Evolutionary conservation across 2,888 invertebrate species (phyloP), one percentile per base, ranked within the genome.

Genomic region (Willowsia nigromaculata): DNA sequence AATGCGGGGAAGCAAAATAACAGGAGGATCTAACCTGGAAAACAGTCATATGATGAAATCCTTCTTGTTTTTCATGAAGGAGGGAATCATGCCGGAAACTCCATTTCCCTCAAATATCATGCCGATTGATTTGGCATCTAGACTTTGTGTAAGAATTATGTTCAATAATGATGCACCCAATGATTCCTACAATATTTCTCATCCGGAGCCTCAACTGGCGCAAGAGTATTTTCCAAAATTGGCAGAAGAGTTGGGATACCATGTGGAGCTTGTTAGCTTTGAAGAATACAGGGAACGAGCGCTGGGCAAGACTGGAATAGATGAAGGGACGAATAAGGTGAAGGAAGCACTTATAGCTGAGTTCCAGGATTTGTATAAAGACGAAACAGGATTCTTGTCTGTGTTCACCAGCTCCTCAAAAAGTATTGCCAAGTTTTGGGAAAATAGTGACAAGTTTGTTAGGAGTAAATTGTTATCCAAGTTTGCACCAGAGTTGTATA

Each of bases 151-250:
- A 13, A 6, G 56, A 27, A 65, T 82, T n/a, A n/a, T n/a, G n/a
- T n/a, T n/a, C n/a, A n/a, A n/a, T n/a, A n/a, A n/a, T n/a, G n/a
- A n/a, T n/a, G n/a, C n/a, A n/a, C n/a, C n/a, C n/a, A n/a, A n/a
- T n/a, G n/a, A n/a, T n/a, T n/a, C n/a, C n/a, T n/a, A n/a, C n/a
- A n/a, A n/a, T n/a, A n/a, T n/a, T n/a, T n/a, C n/a, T n/a, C n/a
- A n/a, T n/a, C n/a, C n/a, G n/a, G n/a, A n/a, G n/a, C n/a, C n/a
- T n/a, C n/a, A n/a, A n/a, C n/a, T n/a, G n/a, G n/a, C n/a, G n/a
- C 82, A 65, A 27, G 82, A 40, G 11, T 80, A 33, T 53, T 80
- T 80, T 13, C 80, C 80, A 33, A 33, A 65, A 25, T 11, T 82
- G 43, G 40, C 65, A 7, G 40, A 43, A n/a, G 82, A 40, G 11